Conservation (phyloP, 37 sponge, comb jelly and placozoan species). For the Crambe crambe region DNA sequence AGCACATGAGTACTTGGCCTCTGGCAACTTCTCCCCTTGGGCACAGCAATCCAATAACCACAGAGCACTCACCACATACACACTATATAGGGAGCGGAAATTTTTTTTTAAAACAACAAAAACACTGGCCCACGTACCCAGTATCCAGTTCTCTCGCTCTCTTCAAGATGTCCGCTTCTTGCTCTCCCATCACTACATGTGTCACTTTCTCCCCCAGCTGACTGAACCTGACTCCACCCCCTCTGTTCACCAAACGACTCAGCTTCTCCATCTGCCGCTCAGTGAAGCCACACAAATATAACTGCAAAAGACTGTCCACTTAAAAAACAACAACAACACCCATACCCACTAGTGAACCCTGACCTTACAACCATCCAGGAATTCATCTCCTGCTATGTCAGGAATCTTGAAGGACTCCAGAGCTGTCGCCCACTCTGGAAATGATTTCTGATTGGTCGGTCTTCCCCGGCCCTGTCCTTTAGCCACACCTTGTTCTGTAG, state of each 20-base stretch:
- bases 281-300: slow-evolving; percentile 64
- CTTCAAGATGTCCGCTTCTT: neutral
- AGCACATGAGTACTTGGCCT: slow-evolving; percentile 11
- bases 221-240: slow-evolving; percentile 62
- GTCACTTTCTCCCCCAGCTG: slow-evolving; percentile 44
- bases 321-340: neutral
- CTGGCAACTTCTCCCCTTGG: slow-evolving; percentile 13
- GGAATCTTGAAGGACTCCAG: slow-evolving; percentile 41
- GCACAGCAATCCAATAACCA: slow-evolving; percentile 59
- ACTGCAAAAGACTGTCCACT: too few relatives aligned
- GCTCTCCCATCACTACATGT: slow-evolving; percentile 60
- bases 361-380: slow-evolving; percentile 71
- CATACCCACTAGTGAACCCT: slow-evolving; percentile 14
- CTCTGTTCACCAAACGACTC: slow-evolving; percentile 40
- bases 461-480: neutral
- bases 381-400: neutral
- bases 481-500: neutral
- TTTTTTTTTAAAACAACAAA: neutral
- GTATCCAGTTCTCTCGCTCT: neutral
- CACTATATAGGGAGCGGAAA: too few relatives aligned
- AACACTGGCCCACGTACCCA: slow-evolving; percentile 6
- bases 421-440: slow-evolving; percentile 27
- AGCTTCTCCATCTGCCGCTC: slow-evolving; percentile 49
- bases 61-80: slow-evolving; percentile 32
- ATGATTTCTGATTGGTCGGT: neutral